A percentile compares a stretch with the other conserved stretches of the same genome.
Evolutionary conservation across 2,113 vertebrate genomes (phyloP).

Genomic region (Cynoglossus semilaevis): DNA sequence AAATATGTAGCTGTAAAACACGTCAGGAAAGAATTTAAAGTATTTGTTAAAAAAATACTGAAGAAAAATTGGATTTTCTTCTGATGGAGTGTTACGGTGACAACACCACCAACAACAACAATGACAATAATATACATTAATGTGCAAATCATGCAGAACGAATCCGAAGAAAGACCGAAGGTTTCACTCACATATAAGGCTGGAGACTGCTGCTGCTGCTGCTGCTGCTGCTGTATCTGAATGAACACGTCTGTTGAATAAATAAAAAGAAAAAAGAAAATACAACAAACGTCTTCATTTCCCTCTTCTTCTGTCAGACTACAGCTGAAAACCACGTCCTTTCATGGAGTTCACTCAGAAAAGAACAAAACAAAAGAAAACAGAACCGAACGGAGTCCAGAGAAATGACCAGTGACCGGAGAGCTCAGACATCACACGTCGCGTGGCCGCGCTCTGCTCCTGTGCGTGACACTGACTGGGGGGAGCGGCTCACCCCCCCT

Average conservation of each 20-base stretch:
- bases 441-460: not conserved
- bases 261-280: slow-evolving; percentile 55
- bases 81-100: too few relatives aligned
- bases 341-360: slow-evolving; percentile 11
- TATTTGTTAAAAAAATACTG: too few relatives aligned
- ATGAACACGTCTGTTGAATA: slow-evolving; percentile 46
- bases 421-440: slow-evolving; percentile 18
- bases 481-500: slow-evolving; percentile 28
- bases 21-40: not conserved
- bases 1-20: slow-evolving; percentile 1
- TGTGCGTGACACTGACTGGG: slow-evolving; percentile 17
- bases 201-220: slow-evolving; percentile 69
- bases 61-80: too few relatives aligned
- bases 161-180: not conserved
- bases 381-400: too few relatives aligned
- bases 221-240: slow-evolving; percentile 57
- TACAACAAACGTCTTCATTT: slow-evolving; percentile 56
- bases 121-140: too few relatives aligned
- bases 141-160: not conserved
- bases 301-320: slow-evolving; percentile 11
- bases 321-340: slow-evolving; percentile 7
- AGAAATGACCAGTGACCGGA: slow-evolving; percentile 16
- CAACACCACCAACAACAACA: too few relatives aligned
- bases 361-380: too few relatives aligned
- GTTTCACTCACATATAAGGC: slow-evolving; percentile 84